Base-by-base conservation (phyloP, 2,888 invertebrate genomes). In the Tetranychus piercei region DNA sequence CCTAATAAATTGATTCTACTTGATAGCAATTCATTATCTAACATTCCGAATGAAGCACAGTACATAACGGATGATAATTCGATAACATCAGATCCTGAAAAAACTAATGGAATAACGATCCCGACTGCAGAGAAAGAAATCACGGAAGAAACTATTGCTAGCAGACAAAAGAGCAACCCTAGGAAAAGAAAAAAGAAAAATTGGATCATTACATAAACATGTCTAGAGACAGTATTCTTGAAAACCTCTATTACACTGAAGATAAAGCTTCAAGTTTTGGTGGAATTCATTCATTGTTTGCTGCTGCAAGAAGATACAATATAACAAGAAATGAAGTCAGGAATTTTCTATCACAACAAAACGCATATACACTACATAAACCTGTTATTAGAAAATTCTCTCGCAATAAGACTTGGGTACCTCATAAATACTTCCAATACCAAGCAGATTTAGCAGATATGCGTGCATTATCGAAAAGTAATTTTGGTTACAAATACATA, bases 361-460 rank as follows among this genome's bases (percentile, higher is more conserved):
- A 72, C 2, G 67, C 74, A 1, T 77, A 76, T 74, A 78, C 75
- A n/a, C 23, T 77, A n/a, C 77, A 77, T 73, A 76, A 77, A 71
- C 76, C 73, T 20, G 8, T 71, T 11, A 22, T 45, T 45, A 67
- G 66, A 11, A 75, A 74, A 45, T 78, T 77, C 45, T 64, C 1
- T 5, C 34, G 77, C 64, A 77, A 77, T 44, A 23, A 66, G 66
- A 77, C 76, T 2, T 75, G 76, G 18, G 79, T 80, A 5, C 67
- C 71, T 23, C 76, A 76, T 44, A 75, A 79, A 7, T 77, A 79
- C 67, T 76, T 78, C 6, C 79, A 80, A 74, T 78, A 76, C 73
- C 77, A 79, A 71, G 76, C 77, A 6, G 79, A 80, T 72, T 73
- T 79, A n/a, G 79, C 77, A 3, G 79, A 79, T 69, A 74, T 74